phyloP scores from a whole-genome alignment of 1,140 invertebrate species.

The Zeugodacus cucurbitae region DNA sequence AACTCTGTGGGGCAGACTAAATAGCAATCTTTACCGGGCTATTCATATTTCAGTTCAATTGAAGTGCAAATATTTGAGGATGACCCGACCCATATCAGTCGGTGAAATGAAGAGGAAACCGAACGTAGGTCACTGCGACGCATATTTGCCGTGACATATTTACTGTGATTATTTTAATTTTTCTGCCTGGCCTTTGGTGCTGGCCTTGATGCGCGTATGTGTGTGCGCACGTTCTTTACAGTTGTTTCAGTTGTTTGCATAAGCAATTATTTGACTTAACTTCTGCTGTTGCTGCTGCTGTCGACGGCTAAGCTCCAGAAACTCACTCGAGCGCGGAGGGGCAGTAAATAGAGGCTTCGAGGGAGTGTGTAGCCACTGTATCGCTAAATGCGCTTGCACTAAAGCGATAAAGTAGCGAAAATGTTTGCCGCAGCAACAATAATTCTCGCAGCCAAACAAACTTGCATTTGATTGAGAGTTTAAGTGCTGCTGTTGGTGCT shows the following conservation, averaged over 20 bases:
- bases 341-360: neutral
- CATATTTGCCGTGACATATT: neutral
- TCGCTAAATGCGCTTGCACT: neutral
- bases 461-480: slow-evolving; percentile 27
- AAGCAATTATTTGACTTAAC: slow-evolving; percentile 12
- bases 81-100: neutral
- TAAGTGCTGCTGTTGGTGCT: neutral
- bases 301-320: neutral
- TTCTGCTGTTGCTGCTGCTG: neutral
- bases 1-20: neutral
- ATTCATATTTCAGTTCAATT: neutral
- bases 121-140: neutral
- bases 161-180: neutral
- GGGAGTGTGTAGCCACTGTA: neutral
- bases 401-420: neutral
- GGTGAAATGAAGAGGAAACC: neutral
- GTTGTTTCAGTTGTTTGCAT: slow-evolving; percentile 13
- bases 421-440: neutral
- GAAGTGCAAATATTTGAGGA: neutral
- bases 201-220: neutral
- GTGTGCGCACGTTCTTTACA: neutral
- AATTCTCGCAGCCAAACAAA: neutral
- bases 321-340: neutral
- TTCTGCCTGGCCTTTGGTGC: neutral
- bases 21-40: neutral